A percentile compares a stretch with the other conserved stretches of the same genome.
Conservation (phyloP, 2,113 vertebrate genomes). For the Xenus cinereus region DNA sequence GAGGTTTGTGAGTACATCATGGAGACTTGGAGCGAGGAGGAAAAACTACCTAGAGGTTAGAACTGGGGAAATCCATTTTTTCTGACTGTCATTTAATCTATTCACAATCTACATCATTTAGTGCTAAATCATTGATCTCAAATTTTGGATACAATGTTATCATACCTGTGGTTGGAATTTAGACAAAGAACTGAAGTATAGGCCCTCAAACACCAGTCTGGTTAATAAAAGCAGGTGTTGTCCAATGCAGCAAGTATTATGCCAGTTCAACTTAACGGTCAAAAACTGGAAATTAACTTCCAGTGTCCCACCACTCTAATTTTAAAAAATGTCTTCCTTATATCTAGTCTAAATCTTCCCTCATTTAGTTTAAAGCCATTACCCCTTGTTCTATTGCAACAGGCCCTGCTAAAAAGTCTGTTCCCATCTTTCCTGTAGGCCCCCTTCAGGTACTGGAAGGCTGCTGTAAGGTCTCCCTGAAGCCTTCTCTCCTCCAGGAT, state of each 20-base stretch:
- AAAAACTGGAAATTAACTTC: neutral
- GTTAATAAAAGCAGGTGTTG: neutral
- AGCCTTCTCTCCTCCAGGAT: neutral
- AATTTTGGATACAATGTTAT: neutral
- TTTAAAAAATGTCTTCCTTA: neutral
- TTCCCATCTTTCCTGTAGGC: neutral
- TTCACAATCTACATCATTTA: neutral
- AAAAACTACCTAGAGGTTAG: neutral
- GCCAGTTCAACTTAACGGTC: neutral
- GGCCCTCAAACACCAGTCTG: neutral
- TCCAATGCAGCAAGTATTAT: neutral
- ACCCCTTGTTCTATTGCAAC: neutral
- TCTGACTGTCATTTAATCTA: neutral
- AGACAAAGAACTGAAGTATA: neutral
- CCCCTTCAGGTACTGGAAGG: neutral
- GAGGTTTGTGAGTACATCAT: neutral
- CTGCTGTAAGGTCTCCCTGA: too few relatives aligned
- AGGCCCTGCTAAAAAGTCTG: neutral
- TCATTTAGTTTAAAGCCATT: neutral
- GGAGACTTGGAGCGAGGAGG: neutral
- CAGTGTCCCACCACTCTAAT: neutral
- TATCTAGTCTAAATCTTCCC: neutral
- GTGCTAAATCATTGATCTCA: neutral
- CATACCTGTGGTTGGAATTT: neutral
- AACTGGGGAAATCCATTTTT: neutral